phyloP scores from a whole-genome alignment of 92 coral and sea anemone genomes.

The Zoanthus solanderi region DNA sequence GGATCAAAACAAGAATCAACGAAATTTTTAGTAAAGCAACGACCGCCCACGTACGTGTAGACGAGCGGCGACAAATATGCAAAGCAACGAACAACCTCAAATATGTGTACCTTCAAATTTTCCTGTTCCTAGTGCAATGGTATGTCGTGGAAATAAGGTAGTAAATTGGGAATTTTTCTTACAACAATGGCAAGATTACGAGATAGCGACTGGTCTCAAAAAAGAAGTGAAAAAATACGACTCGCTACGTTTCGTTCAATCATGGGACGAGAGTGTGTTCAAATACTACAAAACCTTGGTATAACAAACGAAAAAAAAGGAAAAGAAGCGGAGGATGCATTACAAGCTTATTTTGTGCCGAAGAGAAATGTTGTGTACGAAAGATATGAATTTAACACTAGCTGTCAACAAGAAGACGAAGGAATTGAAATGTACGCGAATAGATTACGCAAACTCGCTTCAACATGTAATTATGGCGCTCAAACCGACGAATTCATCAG shows the following conservation, averaged over 20 bases:
- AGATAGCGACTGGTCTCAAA: constrained; percentile 17
- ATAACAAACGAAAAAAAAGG: not conserved
- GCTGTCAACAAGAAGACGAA: constrained; percentile 62
- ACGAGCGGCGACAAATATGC: constrained; percentile 30
- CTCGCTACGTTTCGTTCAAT: constrained; percentile 9
- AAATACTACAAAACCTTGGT: too few relatives aligned
- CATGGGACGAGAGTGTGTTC: too few relatives aligned
- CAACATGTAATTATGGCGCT: constrained; percentile 63
- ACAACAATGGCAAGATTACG: not conserved
- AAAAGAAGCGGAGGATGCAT: too few relatives aligned
- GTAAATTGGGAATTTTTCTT: constrained; percentile 24
- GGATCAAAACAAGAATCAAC: constrained; percentile 19
- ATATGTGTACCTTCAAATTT: too few relatives aligned
- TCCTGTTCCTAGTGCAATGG: too few relatives aligned
- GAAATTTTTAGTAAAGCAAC: not conserved
- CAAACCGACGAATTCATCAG: constrained; percentile 58
- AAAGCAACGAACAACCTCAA: too few relatives aligned
- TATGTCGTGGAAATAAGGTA: not conserved
- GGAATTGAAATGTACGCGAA: constrained; percentile 54
- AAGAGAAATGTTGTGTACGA: constrained; percentile 56
- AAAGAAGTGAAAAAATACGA: too few relatives aligned
- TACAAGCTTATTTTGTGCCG: too few relatives aligned
- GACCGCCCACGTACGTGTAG: constrained; percentile 1
- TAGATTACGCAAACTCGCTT: constrained; percentile 50
- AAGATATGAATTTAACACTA: constrained; percentile 55